Evolutionary conservation across 2,113 vertebrate genomes (phyloP).

Genomic region (Lophura nycthemera): DNA sequence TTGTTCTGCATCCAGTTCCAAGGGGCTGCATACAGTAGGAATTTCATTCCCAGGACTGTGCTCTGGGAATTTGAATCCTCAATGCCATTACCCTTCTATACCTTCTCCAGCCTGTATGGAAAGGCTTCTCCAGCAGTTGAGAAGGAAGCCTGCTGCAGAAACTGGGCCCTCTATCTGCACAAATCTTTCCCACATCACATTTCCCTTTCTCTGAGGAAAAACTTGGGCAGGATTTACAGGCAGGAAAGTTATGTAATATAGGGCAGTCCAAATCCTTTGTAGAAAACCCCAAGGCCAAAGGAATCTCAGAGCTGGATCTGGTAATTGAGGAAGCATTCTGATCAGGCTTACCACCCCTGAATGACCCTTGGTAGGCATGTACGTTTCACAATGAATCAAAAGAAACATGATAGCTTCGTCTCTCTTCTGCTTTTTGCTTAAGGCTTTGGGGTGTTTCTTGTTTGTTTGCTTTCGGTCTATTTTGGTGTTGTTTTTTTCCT

Average conservation of each 20-base stretch:
- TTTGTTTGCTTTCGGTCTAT: not conserved
- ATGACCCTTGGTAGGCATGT: not conserved
- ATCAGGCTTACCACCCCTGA: not conserved
- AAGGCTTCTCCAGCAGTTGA: not conserved
- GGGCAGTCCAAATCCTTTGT: not conserved
- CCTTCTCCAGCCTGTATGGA: not conserved
- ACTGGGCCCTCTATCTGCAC: not conserved
- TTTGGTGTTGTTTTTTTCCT: not conserved
- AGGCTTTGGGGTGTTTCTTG: not conserved
- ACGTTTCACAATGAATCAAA: not conserved
- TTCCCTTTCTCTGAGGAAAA: not conserved
- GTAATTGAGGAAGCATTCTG: not conserved
- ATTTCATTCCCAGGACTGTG: constrained; percentile 18
- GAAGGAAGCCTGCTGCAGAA: not conserved
- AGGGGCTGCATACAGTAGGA: constrained; percentile 46
- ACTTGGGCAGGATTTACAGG: not conserved
- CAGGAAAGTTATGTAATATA: not conserved
- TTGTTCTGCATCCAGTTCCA: constrained; percentile 60
- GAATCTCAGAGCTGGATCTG: not conserved
- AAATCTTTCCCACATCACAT: not conserved
- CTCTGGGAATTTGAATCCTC: constrained; percentile 42
- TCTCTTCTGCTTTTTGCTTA: not conserved
- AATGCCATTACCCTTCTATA: constrained; percentile 15
- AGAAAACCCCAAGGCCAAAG: not conserved
- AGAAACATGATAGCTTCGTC: not conserved